Conservation (phyloP, 2,113 vertebrate genomes). For the Dolichotis patagonum region DNA sequence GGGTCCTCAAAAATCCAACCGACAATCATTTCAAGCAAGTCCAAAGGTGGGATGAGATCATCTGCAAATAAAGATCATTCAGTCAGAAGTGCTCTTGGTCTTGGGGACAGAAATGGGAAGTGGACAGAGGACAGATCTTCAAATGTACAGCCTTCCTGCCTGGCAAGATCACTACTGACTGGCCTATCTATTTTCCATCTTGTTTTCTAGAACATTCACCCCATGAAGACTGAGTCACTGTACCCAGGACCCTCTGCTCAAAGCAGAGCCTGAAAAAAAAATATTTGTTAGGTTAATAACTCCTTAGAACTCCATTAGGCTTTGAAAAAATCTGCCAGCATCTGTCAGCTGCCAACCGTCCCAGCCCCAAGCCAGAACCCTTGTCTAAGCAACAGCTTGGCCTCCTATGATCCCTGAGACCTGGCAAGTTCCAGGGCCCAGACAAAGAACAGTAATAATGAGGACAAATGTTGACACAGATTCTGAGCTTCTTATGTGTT, state of each 20-base stretch:
- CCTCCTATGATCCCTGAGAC: background rate
- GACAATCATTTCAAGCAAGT: conserved; percentile 95
- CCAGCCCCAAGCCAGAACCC: background rate
- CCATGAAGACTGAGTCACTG: background rate
- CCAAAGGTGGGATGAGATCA: conserved; percentile 94
- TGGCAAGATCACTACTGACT: rapidly evolving
- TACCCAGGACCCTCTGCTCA: background rate
- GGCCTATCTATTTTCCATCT: background rate
- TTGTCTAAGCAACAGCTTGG: background rate
- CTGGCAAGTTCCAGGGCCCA: background rate
- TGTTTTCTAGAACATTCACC: background rate
- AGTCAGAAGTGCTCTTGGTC: background rate
- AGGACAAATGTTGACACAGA: rapidly evolving
- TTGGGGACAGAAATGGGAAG: background rate
- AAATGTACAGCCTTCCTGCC: background rate
- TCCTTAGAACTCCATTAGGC: background rate
- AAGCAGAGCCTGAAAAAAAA: background rate
- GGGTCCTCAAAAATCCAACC: conserved; percentile 97
- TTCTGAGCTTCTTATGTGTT: background rate
- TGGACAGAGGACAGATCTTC: rapidly evolving
- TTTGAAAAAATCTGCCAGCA: background rate
- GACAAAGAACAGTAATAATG: background rate
- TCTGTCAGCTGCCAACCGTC: background rate
- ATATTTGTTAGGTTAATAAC: background rate
- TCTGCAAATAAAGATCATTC: conserved; percentile 83